Evolutionary conservation across 2,888 invertebrate species (phyloP).

Genomic region (Zaprionus obscuricornis): DNA sequence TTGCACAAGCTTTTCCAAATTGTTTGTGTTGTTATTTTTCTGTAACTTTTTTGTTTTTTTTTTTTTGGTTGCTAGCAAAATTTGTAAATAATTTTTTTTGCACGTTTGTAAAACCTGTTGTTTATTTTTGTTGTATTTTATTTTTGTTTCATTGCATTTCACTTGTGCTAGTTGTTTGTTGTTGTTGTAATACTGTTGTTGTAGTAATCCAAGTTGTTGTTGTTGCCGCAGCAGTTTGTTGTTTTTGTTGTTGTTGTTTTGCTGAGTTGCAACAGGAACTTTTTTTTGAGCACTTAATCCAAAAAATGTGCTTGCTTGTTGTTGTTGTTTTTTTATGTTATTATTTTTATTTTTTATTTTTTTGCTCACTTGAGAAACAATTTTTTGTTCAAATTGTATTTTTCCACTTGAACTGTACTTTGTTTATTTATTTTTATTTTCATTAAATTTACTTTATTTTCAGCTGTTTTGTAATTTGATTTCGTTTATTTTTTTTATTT

Average conservation of each 20-base stretch:
- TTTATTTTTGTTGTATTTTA: slow-evolving; percentile 15
- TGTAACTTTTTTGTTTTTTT: slow-evolving; percentile 19
- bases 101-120: slow-evolving; percentile 29
- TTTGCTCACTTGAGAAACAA: slow-evolving; percentile 15
- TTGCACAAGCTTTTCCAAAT: slow-evolving; percentile 42
- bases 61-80: slow-evolving; percentile 72
- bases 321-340: slow-evolving; percentile 34
- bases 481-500: slow-evolving; percentile 16
- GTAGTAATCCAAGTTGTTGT: slow-evolving; percentile 72
- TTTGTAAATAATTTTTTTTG: slow-evolving; percentile 23
- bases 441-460: slow-evolving; percentile 6
- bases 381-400: slow-evolving; percentile 40
- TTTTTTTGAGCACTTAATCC: slow-evolving; percentile 69
- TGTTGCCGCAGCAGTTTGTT: slow-evolving; percentile 47
- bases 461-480: no score
- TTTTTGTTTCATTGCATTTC: slow-evolving; percentile 27
- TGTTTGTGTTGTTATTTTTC: slow-evolving; percentile 26
- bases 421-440: slow-evolving; percentile 18
- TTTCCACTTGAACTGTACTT: slow-evolving; percentile 24
- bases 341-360: slow-evolving; percentile 26
- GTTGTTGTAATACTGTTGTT: slow-evolving; percentile 67
- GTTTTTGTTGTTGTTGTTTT: slow-evolving; percentile 40
- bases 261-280: slow-evolving; percentile 65
- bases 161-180: slow-evolving; percentile 49
- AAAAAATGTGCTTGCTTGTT: slow-evolving; percentile 60